Evolutionary conservation across 2,113 vertebrate genomes (phyloP), one percentile per base, ranked within the genome.

Genomic region (Oenanthe melanoleuca): DNA sequence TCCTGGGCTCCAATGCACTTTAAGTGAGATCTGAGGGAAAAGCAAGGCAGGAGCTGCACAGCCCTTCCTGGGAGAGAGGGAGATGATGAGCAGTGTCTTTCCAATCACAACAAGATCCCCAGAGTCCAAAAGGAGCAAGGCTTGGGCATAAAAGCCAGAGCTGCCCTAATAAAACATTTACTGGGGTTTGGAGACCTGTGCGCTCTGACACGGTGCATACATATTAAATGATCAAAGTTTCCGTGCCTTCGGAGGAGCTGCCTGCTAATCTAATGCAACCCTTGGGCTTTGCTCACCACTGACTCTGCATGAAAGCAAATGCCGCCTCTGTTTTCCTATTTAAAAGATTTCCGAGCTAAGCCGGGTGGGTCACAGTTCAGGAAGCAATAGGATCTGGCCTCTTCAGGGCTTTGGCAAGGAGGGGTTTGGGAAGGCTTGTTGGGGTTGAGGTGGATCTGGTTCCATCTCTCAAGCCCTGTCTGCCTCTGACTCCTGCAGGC

Each of bases 91-190:
- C 66, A 14, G 21, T 10, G 34, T 70, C 88, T 75, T 85, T 80
- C 42, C 50, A 23, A 57, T 91, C 63, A 8, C 55, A 52, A 52
- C 65, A 45, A 71, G 14, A 57, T 95, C 94, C 86, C 80, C 8
- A 1, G 86, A 42, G 90, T 55, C 87, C 11, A 13, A 34, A 55
- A 70, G 50, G 89, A 89, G 66, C 79, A 50, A 63, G 37, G 45
- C 78, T 80, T 33, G 72, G 82, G 65, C 81, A 25, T 14, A 14
- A 80, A 72, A 28, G 28, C 60, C 11, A 11, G 42, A 52, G 21
- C 74, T 84, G 40, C 53, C 59, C 88, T 94, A 90, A 84, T 91
- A 87, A 97, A 96, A 94, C 80, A 90, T 85, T 95, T 85, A 77
- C 71, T n/a, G 81, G 49, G 75, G 64, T 83, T 93, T 81, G 63